These are phyloP conservation scores for Galeopterus variegatus DNA, from an alignment of 2,113 vertebrate species.

Conservation along the genomic window DNA sequence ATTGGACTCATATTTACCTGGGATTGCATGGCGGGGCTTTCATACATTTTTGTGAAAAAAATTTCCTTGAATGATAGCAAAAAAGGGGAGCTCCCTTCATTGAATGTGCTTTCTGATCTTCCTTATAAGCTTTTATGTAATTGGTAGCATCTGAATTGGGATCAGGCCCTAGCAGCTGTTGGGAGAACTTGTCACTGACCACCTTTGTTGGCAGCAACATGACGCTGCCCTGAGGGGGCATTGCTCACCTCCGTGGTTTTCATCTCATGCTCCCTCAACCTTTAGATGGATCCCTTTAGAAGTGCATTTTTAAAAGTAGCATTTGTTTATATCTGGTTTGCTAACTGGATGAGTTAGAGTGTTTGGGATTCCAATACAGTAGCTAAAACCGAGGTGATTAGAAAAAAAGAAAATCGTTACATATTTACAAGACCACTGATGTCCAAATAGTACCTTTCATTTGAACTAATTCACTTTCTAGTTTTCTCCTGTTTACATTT, in stretches of 20 bases:
- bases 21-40: conserved; percentile 1
- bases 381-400: conserved; percentile 50
- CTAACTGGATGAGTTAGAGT: conserved; percentile 48
- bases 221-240: not conserved
- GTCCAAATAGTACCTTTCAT: conserved; percentile 33
- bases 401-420: conserved; percentile 38
- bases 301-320: conserved; percentile 21
- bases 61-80: conserved; percentile 45
- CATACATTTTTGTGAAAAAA: conserved; percentile 21
- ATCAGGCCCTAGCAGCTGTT: conserved; percentile 22
- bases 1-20: conserved; percentile 52
- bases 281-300: conserved; percentile 39
- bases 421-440: conserved; percentile 30
- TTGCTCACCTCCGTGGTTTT: conserved; percentile 16
- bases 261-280: not conserved
- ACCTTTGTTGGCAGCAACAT: conserved; percentile 16
- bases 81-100: not conserved
- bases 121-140: not conserved
- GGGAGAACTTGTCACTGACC: conserved; percentile 14
- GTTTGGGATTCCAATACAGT: not conserved
- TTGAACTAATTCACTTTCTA: conserved; percentile 57
- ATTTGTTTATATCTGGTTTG: conserved; percentile 69
- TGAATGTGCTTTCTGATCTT: conserved; percentile 41
- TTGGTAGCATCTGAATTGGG: conserved; percentile 27
- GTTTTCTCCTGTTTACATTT: conserved; percentile 48